Evolutionary conservation across 2,113 vertebrate species (phyloP).

Genomic region (Channa argus): DNA sequence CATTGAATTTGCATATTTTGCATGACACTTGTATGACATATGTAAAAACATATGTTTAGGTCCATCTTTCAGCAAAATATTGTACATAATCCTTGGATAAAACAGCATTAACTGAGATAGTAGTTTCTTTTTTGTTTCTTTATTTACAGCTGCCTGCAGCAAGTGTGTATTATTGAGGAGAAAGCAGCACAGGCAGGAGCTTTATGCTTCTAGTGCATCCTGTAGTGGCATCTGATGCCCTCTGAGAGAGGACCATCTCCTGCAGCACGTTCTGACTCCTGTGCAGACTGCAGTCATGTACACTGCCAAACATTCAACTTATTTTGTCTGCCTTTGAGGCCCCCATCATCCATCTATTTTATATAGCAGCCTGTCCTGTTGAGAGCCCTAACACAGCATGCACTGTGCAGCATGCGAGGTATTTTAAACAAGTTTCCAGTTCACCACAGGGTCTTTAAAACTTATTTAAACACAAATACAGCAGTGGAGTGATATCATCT

Average conservation of each 20-base stretch:
- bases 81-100: neutral
- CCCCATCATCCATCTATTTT: conserved; percentile 2
- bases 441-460: neutral
- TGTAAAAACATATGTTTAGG: neutral
- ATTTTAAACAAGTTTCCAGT: neutral
- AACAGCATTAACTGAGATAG: neutral
- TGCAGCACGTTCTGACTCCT: conserved; percentile 17
- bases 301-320: neutral
- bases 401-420: neutral
- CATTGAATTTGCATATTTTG: too few relatives aligned
- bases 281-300: conserved; percentile 2
- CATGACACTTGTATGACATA: too few relatives aligned
- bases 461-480: neutral
- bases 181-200: conserved; percentile 12
- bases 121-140: conserved; percentile 14
- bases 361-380: neutral
- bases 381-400: conserved; percentile 1
- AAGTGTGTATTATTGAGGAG: conserved; percentile 33
- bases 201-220: conserved; percentile 12
- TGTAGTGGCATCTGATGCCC: conserved; percentile 17
- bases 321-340: conserved; percentile 2
- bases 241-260: conserved; percentile 15
- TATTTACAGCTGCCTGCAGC: conserved; percentile 36
- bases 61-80: neutral
- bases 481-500: neutral